Evolutionary conservation across 2,113 vertebrate genomes (phyloP), one percentile per base, ranked within the genome.

Genomic region (Chaetura pelagica): DNA sequence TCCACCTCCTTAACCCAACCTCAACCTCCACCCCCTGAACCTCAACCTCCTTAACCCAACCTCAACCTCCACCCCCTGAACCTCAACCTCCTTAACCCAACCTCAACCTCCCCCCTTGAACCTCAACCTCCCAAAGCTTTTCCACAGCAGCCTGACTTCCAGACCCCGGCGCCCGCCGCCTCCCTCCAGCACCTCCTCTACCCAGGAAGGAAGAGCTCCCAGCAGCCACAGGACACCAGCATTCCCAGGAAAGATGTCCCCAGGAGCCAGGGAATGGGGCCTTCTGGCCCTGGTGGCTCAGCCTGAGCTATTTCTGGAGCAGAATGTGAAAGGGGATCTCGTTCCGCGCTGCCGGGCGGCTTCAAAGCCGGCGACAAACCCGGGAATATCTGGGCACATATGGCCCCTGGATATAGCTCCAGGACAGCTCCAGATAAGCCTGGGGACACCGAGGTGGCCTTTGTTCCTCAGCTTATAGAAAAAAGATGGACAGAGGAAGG

Each of bases 311-410:
- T 94, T 96, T 87, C 18, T 32, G 87, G 92, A 81, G 73, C 51
- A 46, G 91, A 97, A 95, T 89, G 92, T 71, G 92, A 77, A 93
- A 96, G 76, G 73, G 72, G 86, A 96, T 90, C 69, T 58, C 2
- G 1, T 10, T 74, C 57, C 19, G 10, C 1, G 15, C 79, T 46
- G 84, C 90, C 1, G 58, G 71, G 68, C 3, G 12, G 78, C 4
- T 73, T 81, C 91, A 81, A 77, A 86, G 89, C 74, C 64, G 4
- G 40, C 22, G 6, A 71, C 63, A 58, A 58, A 34, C 17, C 21
- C 5, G 52, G 66, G 72, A 71, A 54, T 27, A 10, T 4, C 4
- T 6, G 72, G 77, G 59, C 66, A 57, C 67, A 55, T 15, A 29
- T 57, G 67, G 82, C 61, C 8, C 3, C 72, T 12, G 2, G 44